Evolutionary conservation across 2,113 vertebrate species (phyloP).

Genomic region (Jacana jacana): DNA sequence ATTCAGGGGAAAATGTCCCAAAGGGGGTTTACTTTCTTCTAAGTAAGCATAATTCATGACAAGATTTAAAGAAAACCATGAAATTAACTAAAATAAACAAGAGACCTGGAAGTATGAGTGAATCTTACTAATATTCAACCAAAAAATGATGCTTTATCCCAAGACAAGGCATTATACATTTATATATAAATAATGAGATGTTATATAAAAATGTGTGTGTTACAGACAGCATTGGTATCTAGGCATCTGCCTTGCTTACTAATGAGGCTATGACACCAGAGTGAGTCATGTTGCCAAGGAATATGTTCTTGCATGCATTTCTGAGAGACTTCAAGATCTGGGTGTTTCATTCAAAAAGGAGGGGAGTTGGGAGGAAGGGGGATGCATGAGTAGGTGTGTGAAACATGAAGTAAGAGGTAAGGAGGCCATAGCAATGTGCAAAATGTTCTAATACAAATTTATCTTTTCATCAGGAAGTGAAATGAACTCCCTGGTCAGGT

Average conservation of each 20-base stretch:
- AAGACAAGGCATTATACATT: not conserved
- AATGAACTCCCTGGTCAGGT: not conserved
- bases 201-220: conserved; percentile 53
- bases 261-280: conserved; percentile 37
- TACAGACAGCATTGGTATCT: not conserved
- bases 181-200: conserved; percentile 3
- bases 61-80: conserved; percentile 26
- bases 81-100: conserved; percentile 26
- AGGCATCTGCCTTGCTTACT: conserved; percentile 37
- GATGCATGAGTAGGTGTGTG: not conserved
- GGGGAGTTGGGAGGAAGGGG: not conserved
- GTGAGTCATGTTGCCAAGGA: conserved; percentile 29
- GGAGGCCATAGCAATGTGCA: not conserved
- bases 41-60: conserved; percentile 27
- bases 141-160: not conserved
- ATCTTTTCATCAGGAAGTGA: not conserved
- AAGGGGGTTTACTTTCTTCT: conserved; percentile 3
- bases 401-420: not conserved
- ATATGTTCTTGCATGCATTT: not conserved
- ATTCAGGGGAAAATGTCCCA: conserved; percentile 18
- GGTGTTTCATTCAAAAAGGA: not conserved
- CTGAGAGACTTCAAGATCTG: not conserved
- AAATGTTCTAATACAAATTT: not conserved
- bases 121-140: not conserved
- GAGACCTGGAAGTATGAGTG: not conserved